Conservation (phyloP, 2,888 invertebrate species). For the Onthophagus sagittarius region DNA sequence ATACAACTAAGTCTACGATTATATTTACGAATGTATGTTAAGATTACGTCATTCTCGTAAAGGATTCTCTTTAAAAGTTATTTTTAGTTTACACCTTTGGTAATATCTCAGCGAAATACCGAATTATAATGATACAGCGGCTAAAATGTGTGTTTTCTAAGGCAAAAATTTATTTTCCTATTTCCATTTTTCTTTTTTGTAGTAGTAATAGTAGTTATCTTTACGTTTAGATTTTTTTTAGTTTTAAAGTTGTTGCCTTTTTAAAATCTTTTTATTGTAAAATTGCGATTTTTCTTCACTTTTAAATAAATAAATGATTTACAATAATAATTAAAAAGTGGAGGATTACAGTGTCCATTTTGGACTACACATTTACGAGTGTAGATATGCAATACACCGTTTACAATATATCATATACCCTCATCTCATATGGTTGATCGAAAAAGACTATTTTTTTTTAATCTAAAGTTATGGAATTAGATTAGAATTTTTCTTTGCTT, state of each 20-base stretch:
- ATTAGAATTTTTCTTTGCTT: neutral
- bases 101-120: constrained; percentile 7
- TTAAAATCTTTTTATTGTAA: neutral
- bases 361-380: constrained; percentile 50
- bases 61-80: neutral
- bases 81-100: neutral
- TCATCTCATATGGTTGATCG: neutral
- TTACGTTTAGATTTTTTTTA: no score
- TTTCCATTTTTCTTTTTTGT: no score
- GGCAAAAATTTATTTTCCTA: neutral
- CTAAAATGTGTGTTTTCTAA: neutral
- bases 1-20: neutral
- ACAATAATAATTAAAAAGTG: neutral
- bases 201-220: no score
- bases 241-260: neutral
- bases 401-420: neutral
- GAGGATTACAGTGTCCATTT: constrained; percentile 42
- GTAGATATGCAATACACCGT: constrained; percentile 39
- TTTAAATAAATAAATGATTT: no score
- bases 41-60: neutral
- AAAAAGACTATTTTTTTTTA: neutral
- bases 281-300: neutral
- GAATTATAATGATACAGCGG: neutral
- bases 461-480: neutral
- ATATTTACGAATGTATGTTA: constrained; percentile 1